phyloP scores from a whole-genome alignment of 2,797 vertebrate genomes.

The Amblyraja radiata region DNA sequence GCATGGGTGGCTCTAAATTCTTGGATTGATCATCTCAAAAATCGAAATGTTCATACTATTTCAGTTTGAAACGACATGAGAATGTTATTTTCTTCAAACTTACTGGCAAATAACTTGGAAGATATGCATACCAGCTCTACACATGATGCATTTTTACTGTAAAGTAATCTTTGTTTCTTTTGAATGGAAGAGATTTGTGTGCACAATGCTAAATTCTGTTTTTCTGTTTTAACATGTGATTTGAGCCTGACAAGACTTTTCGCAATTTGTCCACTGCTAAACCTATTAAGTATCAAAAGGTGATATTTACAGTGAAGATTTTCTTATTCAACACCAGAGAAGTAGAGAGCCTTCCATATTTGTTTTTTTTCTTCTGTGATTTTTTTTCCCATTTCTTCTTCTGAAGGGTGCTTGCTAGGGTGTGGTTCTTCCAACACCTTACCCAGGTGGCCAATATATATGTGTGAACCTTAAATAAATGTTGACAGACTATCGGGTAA shows the following conservation, averaged over 20 bases:
- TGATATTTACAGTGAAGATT: background rate
- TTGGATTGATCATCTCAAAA: background rate
- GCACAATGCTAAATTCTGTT: background rate
- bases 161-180: background rate
- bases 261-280: background rate
- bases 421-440: slow-evolving; percentile 2
- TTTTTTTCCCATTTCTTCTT: slow-evolving; percentile 4
- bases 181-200: background rate
- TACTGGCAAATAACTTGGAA: background rate
- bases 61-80: background rate
- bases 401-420: background rate
- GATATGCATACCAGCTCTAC: no score
- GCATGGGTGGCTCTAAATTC: background rate
- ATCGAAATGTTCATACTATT: background rate
- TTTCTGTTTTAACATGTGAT: background rate
- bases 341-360: background rate
- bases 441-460: background rate
- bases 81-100: background rate
- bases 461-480: background rate
- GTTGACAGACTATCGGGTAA: background rate
- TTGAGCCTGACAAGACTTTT: slow-evolving; percentile 7
- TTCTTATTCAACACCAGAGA: background rate
- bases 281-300: background rate
- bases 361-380: background rate
- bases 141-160: background rate